A percentile compares a stretch with the other conserved stretches of the same genome.
phyloP scores from a whole-genome alignment of 2,888 invertebrate species.

The Drosophila vallismaia region DNA sequence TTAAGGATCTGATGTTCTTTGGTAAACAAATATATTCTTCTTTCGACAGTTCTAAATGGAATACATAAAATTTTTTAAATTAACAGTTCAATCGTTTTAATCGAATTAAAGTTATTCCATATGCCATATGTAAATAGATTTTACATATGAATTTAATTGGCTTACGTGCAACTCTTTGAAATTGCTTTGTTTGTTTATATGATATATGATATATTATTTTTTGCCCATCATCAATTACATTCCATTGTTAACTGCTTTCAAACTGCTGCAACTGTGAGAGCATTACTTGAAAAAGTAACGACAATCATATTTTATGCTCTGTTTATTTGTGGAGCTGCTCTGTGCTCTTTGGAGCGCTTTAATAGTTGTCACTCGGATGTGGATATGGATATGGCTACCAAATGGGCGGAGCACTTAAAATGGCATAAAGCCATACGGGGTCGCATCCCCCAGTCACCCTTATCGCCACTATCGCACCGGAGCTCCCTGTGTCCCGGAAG shows the following conservation, averaged over 20 bases:
- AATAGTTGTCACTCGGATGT: slow-evolving; percentile 58
- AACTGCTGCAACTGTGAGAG: neutral
- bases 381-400: slow-evolving; percentile 47
- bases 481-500: slow-evolving; percentile 9
- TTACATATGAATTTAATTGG: neutral
- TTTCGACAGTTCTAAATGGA: too few species aligned
- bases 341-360: slow-evolving; percentile 40
- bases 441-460: slow-evolving; percentile 15
- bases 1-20: too few species aligned
- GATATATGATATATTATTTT: neutral
- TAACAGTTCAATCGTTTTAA: too few species aligned
- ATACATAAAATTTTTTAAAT: too few species aligned
- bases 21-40: too few species aligned
- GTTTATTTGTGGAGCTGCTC: slow-evolving; percentile 56
- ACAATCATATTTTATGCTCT: slow-evolving; percentile 70
- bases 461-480: slow-evolving; percentile 20
- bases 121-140: neutral
- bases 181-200: neutral
- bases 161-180: neutral
- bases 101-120: too few species aligned
- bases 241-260: slow-evolving; percentile 26
- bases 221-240: slow-evolving; percentile 15
- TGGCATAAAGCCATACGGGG: slow-evolving; percentile 60
- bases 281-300: slow-evolving; percentile 40
- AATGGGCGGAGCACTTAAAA: slow-evolving; percentile 72